phyloP scores from a whole-genome alignment of 2,113 vertebrate species.

The Psettodes erumei region DNA sequence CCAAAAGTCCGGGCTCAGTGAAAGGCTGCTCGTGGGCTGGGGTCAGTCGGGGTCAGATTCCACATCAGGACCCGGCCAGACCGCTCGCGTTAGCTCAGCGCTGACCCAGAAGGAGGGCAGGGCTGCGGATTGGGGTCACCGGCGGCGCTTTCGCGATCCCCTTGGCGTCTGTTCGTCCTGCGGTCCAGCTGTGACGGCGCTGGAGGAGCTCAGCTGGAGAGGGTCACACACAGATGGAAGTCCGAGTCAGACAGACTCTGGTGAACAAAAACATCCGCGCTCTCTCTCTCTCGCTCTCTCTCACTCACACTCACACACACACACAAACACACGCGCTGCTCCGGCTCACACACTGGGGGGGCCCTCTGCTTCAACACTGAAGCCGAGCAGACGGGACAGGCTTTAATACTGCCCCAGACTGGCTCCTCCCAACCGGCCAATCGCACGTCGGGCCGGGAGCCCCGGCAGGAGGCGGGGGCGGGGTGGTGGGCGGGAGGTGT shows the following conservation, averaged over 20 bases:
- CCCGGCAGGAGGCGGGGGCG: constrained; percentile 51
- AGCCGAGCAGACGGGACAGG: constrained; percentile 74
- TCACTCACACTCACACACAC: constrained; percentile 27
- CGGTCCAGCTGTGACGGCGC: constrained; percentile 41
- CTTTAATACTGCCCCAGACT: constrained; percentile 79
- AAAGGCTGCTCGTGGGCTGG: constrained; percentile 67
- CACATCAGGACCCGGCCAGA: constrained; percentile 71
- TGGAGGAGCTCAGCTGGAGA: constrained; percentile 34
- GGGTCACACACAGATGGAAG: constrained; percentile 27
- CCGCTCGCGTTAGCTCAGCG: constrained; percentile 45
- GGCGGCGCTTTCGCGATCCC: constrained; percentile 43
- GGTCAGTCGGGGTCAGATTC: constrained; percentile 80
- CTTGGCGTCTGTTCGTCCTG: constrained; percentile 16
- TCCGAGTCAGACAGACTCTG: constrained; percentile 52
- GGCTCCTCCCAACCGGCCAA: constrained; percentile 78
- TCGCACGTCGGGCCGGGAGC: constrained; percentile 57
- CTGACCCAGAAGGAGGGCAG: constrained; percentile 61
- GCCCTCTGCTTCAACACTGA: constrained; percentile 70
- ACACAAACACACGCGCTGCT: constrained; percentile 55
- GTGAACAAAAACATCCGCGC: constrained; percentile 43
- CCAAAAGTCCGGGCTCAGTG: constrained; percentile 62
- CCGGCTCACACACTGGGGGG: constrained; percentile 54
- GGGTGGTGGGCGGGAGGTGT: constrained; percentile 42
- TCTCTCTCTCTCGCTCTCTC: constrained; percentile 1
- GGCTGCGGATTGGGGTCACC: constrained; percentile 53